Percentiles rank a stretch among this genome's conserved stretches.
Evolutionary conservation across 2,797 vertebrate genomes (phyloP).

Genomic region (Tapera naevia): DNA sequence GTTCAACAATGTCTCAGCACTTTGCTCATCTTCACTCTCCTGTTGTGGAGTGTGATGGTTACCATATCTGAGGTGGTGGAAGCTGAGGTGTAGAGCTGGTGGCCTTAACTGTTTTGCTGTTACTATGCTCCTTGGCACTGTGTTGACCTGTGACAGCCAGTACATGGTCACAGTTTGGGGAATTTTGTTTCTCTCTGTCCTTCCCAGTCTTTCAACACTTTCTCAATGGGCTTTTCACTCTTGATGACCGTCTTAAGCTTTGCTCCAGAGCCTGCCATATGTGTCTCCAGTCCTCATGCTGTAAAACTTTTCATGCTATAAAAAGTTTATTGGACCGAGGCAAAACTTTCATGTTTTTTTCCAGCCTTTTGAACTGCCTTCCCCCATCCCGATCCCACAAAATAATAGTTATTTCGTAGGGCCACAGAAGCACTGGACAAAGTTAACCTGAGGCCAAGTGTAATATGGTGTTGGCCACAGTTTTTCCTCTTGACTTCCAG

Average conservation of each 20-base stretch:
- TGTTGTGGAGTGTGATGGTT: background rate
- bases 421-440: background rate
- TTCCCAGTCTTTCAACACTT: background rate
- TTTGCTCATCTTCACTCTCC: background rate
- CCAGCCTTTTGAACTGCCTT: background rate
- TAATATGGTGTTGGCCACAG: background rate
- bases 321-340: background rate
- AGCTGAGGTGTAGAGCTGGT: background rate
- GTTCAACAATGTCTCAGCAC: background rate
- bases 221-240: background rate
- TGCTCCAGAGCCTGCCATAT: background rate
- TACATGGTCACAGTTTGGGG: background rate
- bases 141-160: background rate
- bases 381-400: background rate
- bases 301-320: background rate
- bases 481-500: background rate
- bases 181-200: background rate
- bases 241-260: background rate
- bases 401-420: background rate
- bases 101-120: background rate
- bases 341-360: background rate
- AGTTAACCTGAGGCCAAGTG: background rate
- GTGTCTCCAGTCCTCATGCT: background rate
- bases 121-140: background rate
- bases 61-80: background rate